A percentile compares a stretch with the other conserved stretches of the same genome.
Conservation (phyloP, 2,888 invertebrate genomes). For the Dynastes grantii region DNA sequence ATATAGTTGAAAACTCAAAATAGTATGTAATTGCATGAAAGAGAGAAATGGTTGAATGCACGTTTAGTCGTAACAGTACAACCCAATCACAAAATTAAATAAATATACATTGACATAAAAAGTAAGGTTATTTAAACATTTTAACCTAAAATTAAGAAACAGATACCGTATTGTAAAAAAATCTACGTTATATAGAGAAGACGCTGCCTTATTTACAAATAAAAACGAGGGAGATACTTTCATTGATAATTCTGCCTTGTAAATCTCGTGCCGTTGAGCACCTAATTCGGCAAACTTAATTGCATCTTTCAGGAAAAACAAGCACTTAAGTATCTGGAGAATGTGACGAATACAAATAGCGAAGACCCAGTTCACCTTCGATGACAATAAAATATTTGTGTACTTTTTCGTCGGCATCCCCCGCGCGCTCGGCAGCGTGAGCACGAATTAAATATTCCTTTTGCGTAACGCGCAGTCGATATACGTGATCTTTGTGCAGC, state of each 20-base stretch:
- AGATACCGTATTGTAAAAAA: too few relatives aligned
- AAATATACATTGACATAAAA: too few relatives aligned
- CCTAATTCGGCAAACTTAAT: conserved; percentile 47
- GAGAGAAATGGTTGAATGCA: too few relatives aligned
- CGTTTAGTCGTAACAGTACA: too few relatives aligned
- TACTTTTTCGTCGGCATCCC: conserved; percentile 37
- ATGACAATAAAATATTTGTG: conserved; percentile 47
- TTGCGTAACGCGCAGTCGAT: conserved; percentile 54
- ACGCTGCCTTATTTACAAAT: neutral
- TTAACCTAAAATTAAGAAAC: too few relatives aligned
- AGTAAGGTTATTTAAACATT: too few relatives aligned
- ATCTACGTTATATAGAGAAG: too few relatives aligned
- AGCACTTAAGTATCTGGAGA: conserved; percentile 41
- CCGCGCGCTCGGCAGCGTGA: conserved; percentile 37
- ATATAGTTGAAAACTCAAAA: too few relatives aligned
- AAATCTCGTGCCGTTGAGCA: conserved; percentile 34
- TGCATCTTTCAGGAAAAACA: conserved; percentile 42
- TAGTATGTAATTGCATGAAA: too few relatives aligned
- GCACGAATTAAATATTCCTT: conserved; percentile 52
- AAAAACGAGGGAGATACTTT: conserved; percentile 18
- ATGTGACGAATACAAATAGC: conserved; percentile 47
- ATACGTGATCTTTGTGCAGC: conserved; percentile 49
- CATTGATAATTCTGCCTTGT: conserved; percentile 28
- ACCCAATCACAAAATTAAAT: too few relatives aligned
- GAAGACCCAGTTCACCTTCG: conserved; percentile 47